A percentile compares a stretch with the other conserved stretches of the same genome.
phyloP scores from a whole-genome alignment of 1,140 invertebrate genomes.

The Augochlora pura region DNA sequence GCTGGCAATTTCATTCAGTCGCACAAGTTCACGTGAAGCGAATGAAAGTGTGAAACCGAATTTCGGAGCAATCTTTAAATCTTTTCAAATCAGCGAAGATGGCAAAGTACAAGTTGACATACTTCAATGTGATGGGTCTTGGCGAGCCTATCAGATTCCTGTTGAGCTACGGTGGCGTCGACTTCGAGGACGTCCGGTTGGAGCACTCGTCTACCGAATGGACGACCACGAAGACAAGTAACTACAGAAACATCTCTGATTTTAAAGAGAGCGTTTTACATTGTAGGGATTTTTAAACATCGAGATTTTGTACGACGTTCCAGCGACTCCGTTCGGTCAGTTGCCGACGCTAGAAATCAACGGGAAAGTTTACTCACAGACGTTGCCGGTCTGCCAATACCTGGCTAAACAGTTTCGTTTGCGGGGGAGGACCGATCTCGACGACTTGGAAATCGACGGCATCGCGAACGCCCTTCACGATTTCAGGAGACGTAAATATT shows the following conservation, averaged over 20 bases:
- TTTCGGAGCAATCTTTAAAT: too few species aligned
- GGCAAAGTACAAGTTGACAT: slow-evolving; percentile 80
- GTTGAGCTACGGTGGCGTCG: slow-evolving; percentile 80
- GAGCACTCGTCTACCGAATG: slow-evolving; percentile 71
- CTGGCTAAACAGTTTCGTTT: slow-evolving; percentile 70
- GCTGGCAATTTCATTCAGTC: neutral
- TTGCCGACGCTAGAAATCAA: slow-evolving; percentile 69
- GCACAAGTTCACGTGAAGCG: neutral
- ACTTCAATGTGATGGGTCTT: slow-evolving; percentile 83
- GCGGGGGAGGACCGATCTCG: slow-evolving; percentile 63
- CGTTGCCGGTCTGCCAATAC: slow-evolving; percentile 69
- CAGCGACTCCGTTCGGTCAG: slow-evolving; percentile 71
- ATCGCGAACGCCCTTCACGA: slow-evolving; percentile 68
- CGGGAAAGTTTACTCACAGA: slow-evolving; percentile 69
- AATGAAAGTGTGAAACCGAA: too few species aligned
- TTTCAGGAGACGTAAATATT: slow-evolving; percentile 62
- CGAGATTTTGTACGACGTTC: neutral
- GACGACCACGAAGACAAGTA: slow-evolving; percentile 75
- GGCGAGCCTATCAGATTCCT: slow-evolving; percentile 83
- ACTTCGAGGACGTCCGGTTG: slow-evolving; percentile 83
- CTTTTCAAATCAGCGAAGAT: slow-evolving; percentile 37
- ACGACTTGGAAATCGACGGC: slow-evolving; percentile 66
- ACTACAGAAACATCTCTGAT: slow-evolving; percentile 1
- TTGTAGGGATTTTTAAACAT: neutral
- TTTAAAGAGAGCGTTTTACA: neutral